Conservation (phyloP, 2,113 vertebrate genomes). For the Chrysemys picta region DNA sequence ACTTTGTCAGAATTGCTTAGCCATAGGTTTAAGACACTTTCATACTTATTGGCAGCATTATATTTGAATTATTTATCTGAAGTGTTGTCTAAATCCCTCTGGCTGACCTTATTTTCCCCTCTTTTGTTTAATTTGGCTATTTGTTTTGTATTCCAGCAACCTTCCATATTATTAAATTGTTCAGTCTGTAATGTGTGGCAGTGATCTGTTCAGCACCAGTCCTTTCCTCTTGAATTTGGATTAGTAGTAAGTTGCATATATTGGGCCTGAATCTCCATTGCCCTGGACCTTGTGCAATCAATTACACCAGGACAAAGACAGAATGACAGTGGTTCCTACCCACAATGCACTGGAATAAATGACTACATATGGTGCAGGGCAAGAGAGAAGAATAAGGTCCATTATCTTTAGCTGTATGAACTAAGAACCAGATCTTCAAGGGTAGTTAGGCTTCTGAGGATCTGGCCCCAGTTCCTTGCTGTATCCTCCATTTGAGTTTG, state of each 20-base stretch:
- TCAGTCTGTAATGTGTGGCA: constrained; percentile 19
- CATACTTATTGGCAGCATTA: constrained; percentile 13
- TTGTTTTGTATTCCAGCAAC: constrained; percentile 8
- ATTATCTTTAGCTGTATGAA: constrained; percentile 1
- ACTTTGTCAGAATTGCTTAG: background rate
- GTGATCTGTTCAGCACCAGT: background rate
- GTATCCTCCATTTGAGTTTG: no score
- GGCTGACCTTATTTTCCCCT: constrained; percentile 60
- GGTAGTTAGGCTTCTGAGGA: no score
- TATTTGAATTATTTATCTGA: constrained; percentile 56
- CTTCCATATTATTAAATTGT: constrained; percentile 47
- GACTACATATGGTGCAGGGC: background rate
- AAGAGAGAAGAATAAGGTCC: background rate
- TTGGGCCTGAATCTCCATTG: background rate
- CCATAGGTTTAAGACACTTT: constrained; percentile 28
- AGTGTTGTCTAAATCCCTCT: constrained; percentile 50
- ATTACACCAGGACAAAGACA: background rate
- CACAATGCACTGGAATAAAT: background rate
- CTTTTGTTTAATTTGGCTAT: constrained; percentile 45
- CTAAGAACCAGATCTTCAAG: background rate
- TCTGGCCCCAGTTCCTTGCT: background rate
- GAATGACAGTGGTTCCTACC: background rate
- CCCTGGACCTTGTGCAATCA: background rate
- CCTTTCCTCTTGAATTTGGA: background rate
- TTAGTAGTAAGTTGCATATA: background rate